Evolutionary conservation across 92 coral and sea anemone genomes (phyloP).

Genomic region (Epizoanthus stellaris): DNA sequence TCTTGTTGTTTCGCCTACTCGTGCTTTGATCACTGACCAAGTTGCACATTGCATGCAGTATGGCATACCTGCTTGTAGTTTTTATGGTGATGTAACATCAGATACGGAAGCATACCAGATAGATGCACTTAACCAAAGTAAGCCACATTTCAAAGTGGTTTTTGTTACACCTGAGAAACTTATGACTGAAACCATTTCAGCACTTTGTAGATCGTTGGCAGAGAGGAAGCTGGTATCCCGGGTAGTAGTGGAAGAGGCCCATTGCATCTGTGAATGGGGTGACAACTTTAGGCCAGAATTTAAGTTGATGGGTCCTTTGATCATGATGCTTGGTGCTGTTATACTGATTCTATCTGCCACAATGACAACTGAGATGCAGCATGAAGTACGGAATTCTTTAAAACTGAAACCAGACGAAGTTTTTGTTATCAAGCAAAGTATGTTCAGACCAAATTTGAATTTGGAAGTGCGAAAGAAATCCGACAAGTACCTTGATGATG

Average conservation of each 20-base stretch:
- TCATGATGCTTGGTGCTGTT: background rate
- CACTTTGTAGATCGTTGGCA: background rate
- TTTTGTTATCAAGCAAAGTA: background rate
- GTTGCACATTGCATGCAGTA: background rate
- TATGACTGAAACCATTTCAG: background rate
- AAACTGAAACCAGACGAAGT: background rate
- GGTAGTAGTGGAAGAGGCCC: constrained; percentile 3
- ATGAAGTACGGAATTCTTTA: background rate
- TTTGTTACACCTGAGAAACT: constrained; percentile 2
- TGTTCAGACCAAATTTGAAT: background rate
- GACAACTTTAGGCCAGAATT: constrained; percentile 1
- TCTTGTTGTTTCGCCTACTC: background rate
- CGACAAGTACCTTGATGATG: background rate
- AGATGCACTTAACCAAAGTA: background rate
- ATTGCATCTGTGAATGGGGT: background rate
- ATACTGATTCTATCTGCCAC: background rate
- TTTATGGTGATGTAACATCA: background rate
- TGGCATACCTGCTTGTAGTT: constrained; percentile 3
- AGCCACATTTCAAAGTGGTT: background rate
- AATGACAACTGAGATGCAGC: background rate
- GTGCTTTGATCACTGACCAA: constrained; percentile 1
- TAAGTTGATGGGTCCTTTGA: background rate
- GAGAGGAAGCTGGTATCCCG: background rate
- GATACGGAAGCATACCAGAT: background rate
- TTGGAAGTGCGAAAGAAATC: background rate